A percentile compares a stretch with the other conserved stretches of the same genome.
Conservation (phyloP, 1,140 invertebrate species). For the Musca domestica region DNA sequence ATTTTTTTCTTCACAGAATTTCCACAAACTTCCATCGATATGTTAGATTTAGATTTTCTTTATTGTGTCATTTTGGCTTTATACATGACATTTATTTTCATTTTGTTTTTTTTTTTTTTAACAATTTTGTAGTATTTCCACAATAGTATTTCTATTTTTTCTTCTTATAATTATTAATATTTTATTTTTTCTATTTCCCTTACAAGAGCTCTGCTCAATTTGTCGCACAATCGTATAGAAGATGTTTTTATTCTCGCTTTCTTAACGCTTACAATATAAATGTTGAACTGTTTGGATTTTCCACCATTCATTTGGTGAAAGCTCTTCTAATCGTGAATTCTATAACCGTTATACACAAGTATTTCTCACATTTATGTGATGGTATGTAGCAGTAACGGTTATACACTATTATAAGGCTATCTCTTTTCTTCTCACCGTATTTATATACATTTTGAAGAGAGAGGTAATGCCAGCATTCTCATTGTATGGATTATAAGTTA, state of each 20-base stretch:
- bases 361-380: background rate
- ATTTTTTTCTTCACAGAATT: slow-evolving; percentile 7
- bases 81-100: background rate
- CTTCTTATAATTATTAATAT: background rate
- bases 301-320: slow-evolving; percentile 1
- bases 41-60: background rate
- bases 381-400: background rate
- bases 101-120: too few species aligned
- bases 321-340: background rate
- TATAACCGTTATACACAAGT: slow-evolving; percentile 12
- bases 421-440: too few species aligned
- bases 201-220: slow-evolving; percentile 14
- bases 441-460: background rate
- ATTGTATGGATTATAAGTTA: background rate
- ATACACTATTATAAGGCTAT: too few species aligned
- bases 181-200: background rate
- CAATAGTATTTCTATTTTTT: background rate
- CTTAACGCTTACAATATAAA: slow-evolving; percentile 14
- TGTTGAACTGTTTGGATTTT: slow-evolving; percentile 19
- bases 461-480: background rate
- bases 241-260: background rate
- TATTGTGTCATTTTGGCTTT: background rate
- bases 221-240: background rate
- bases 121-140: background rate
- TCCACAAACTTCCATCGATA: slow-evolving; percentile 10